Base-by-base conservation (phyloP, 2,113 vertebrate species). In the Otus sunia region DNA sequence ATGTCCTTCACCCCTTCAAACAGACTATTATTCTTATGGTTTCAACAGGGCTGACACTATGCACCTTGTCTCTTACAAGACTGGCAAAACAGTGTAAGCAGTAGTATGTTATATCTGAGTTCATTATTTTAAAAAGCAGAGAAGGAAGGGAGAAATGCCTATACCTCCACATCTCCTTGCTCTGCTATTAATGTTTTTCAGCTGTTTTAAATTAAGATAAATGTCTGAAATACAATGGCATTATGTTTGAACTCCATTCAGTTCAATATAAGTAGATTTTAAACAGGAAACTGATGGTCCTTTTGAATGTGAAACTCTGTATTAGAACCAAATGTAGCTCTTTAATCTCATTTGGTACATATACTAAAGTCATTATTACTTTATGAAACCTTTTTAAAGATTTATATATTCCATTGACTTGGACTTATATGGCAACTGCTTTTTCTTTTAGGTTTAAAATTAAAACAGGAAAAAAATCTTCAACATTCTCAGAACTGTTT, bases 291-390 rank as follows among this genome's bases (percentile, higher is more conserved):
- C 88, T 53, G 94, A 96, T 84, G 56, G 91, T 95, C 86, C 58
- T 92, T 96, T 97, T 93, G 96, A 97, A 96, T 97, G 91, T 94
- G 94, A 94, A 97, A 97, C 90, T 95, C 86, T 90, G 79, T 90
- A 89, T 95, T 95, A 96, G 96, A 98, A 98, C 88, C 93, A 98
- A 97, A 88, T 88, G 92, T 82, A 96, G 86, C 56, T 94, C 96
- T 97, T 97, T 95, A 96, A 97, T 97, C 95, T 94, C 93, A 94
- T 95, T 96, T 96, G 85, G 94, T 90, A 90, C 67, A 84, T 97
- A 97, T 69, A 97, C 95, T 96, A 91, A 96, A 98, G 92, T 97
- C 94, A 97, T 97, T 97, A 96, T 97, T 95, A 95, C 94, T 96
- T 97, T 91, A 96, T 95, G 91, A 97, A 97, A 95, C 90, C 94